Base-by-base conservation (phyloP, 2,113 vertebrate genomes). In the Shinisaurus crocodilurus region DNA sequence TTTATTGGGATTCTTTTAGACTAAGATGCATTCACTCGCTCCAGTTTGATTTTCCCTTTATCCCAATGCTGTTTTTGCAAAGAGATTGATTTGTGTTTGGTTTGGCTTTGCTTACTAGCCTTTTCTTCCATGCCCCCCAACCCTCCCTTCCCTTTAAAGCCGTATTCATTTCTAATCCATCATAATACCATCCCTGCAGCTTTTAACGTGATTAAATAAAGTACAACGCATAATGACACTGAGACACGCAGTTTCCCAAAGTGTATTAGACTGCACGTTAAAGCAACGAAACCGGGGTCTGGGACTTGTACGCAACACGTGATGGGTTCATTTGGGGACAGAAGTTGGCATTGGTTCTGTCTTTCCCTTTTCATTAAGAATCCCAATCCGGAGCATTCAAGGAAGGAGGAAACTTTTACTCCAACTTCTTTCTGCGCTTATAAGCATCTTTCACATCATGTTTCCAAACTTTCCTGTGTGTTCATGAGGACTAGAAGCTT, bases 141-240 rank as follows among this genome's bases (percentile, higher is more conserved):
- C 4, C 34, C 74, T 1, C 0, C 45, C 23, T 85, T 77, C 82
- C 70, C 91, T 93, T 95, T 93, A 96, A 96, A 94, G 92, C 92
- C 83, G 92, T 50, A 57, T 95, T 94, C 92, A 76, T 92, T 95
- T 88, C 93, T 96, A 96, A 96, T 96, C 96, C 94, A 37, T 1
- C 93, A 75, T 96, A 96, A 96, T 96, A 43, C 93, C 8, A 0
- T 91, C 94, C 94, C 93, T 1, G 1, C 90, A 89, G 95, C 94
- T 96, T 96, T 96, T 94, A 96, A 92, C 82, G 0, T 96, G 94
- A 95, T 97, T 95, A 95, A 96, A 94, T 16, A 87, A 90, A 48
- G 92, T 85, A 10, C 92, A 37, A 86, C 48, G 84, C 60, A 0
- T 93, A 94, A 95, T 82, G 86, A 89, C 90, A 92, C 88, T 1